Conservation (phyloP, 37 sponge, comb jelly and placozoan genomes). For the Amphimedon queenslandica region DNA sequence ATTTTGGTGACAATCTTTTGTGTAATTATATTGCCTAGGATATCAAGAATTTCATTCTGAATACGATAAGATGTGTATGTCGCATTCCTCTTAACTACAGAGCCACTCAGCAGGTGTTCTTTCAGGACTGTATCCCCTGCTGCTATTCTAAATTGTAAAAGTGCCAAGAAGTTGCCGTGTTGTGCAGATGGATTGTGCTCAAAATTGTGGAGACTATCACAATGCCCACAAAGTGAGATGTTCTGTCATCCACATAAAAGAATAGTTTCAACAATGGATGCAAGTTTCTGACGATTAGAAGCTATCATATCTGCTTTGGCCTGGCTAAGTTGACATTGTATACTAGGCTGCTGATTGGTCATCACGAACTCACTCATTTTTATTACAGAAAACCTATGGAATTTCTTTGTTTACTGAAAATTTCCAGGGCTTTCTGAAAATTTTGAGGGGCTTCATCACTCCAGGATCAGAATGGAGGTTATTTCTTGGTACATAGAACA, state of each 20-base stretch:
- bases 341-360: conserved; percentile 17
- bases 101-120: conserved; percentile 32
- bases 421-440: conserved; percentile 32
- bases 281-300: conserved; percentile 28
- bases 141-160: conserved; percentile 36
- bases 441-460: too few species aligned
- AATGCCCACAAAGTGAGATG: conserved; percentile 37
- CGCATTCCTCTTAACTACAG: conserved; percentile 54
- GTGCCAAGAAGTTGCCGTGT: conserved; percentile 27
- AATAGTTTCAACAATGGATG: conserved; percentile 42
- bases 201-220: conserved; percentile 7
- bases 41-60: conserved; percentile 50
- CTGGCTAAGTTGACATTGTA: conserved; percentile 3
- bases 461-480: conserved; percentile 24
- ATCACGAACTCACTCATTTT: conserved; percentile 9
- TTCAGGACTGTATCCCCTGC: conserved; percentile 48
- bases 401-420: conserved; percentile 12
- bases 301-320: neutral
- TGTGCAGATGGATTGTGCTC: conserved; percentile 19
- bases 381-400: conserved; percentile 16
- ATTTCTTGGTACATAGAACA: conserved; percentile 32
- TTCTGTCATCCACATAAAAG: conserved; percentile 34
- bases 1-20: conserved; percentile 19
- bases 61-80: conserved; percentile 38
- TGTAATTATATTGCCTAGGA: conserved; percentile 23